Conservation (phyloP, 2,113 vertebrate species). For the Campylomormyrus numenius region DNA sequence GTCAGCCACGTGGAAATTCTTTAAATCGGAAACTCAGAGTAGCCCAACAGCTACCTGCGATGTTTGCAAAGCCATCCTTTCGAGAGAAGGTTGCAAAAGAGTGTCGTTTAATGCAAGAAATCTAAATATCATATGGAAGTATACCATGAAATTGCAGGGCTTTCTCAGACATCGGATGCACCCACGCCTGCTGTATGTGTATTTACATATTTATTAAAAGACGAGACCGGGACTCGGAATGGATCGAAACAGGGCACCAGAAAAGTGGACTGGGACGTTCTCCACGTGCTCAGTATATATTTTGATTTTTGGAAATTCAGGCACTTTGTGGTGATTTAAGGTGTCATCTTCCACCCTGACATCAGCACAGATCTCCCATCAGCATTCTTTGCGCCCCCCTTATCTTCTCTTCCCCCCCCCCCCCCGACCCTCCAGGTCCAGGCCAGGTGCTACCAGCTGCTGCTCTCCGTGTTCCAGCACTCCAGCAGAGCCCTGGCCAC, state of each 20-base stretch:
- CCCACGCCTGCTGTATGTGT: neutral
- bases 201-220: neutral
- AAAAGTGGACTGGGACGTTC: neutral
- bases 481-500: slow-evolving; percentile 83
- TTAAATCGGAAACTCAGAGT: neutral
- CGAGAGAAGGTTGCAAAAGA: neutral
- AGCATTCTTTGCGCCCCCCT: neutral
- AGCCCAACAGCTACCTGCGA: neutral
- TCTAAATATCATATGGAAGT: neutral
- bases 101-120: neutral
- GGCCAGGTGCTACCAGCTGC: slow-evolving; percentile 91
- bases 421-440: slow-evolving; percentile 68
- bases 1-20: neutral
- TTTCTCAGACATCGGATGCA: neutral
- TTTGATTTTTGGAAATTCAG: neutral
- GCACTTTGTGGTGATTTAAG: neutral
- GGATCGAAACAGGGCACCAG: neutral
- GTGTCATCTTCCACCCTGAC: neutral
- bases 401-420: neutral
- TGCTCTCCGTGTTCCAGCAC: slow-evolving; percentile 93
- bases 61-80: neutral
- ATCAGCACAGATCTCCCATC: neutral
- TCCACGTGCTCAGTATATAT: neutral
- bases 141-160: neutral
- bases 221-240: neutral